Percentiles rank a stretch among this genome's conserved stretches.
Evolutionary conservation across 2,113 vertebrate species (phyloP).

Genomic region (Pluvialis apricaria): DNA sequence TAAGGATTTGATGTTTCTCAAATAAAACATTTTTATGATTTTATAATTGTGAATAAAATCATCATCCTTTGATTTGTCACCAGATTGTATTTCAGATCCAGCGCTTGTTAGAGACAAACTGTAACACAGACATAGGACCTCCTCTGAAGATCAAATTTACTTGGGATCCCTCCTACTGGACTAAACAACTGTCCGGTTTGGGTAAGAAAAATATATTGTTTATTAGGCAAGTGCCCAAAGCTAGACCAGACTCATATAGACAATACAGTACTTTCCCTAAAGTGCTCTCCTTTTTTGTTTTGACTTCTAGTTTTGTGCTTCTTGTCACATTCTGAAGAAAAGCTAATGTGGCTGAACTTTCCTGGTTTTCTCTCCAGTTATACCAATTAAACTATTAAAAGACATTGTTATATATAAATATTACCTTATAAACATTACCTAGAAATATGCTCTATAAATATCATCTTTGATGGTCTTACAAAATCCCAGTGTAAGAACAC

Average conservation of each 20-base stretch:
- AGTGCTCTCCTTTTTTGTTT: neutral
- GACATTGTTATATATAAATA: neutral
- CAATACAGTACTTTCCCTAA: neutral
- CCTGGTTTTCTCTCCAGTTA: neutral
- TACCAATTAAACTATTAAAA: neutral
- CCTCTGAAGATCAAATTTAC: slow-evolving; percentile 93
- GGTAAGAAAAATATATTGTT: slow-evolving; percentile 69
- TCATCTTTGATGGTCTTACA: neutral
- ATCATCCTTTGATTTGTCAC: slow-evolving; percentile 2
- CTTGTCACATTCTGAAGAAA: neutral
- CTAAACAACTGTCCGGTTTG: slow-evolving; percentile 88
- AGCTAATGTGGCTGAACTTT: neutral
- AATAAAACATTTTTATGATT: neutral
- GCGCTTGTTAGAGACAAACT: slow-evolving; percentile 85
- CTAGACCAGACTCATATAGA: neutral
- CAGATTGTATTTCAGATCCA: slow-evolving; percentile 98
- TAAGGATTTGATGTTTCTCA: neutral
- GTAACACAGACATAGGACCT: slow-evolving; percentile 77
- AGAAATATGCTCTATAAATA: neutral
- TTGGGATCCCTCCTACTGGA: slow-evolving; percentile 98
- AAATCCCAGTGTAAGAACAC: neutral
- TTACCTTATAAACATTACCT: neutral
- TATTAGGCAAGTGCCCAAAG: neutral
- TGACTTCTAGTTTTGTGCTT: neutral
- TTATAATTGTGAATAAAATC: neutral